These are phyloP conservation scores for Thera britannica DNA, from an alignment of 2,888 invertebrate genomes.

Conservation along the genomic window DNA sequence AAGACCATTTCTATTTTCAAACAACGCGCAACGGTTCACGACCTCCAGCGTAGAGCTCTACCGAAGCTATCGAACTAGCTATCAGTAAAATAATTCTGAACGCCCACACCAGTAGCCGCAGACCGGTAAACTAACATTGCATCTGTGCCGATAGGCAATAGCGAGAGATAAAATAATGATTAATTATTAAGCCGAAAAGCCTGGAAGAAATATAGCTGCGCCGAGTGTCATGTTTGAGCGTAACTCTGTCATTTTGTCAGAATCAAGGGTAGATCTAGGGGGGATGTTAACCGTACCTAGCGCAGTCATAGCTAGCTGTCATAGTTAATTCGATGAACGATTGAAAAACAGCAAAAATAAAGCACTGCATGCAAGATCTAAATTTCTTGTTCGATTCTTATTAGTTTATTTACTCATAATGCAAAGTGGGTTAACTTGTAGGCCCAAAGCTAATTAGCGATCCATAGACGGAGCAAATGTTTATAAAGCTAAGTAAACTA, in stretches of 20 bases:
- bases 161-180: slow-evolving; percentile 22
- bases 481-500: slow-evolving; percentile 5
- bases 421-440: not conserved
- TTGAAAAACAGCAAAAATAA: too few relatives aligned
- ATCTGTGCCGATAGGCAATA: not conserved
- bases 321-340: too few relatives aligned
- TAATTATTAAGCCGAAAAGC: not conserved
- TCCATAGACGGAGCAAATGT: slow-evolving; percentile 3
- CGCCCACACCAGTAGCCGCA: slow-evolving; percentile 9
- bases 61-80: slow-evolving; percentile 1
- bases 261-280: too few relatives aligned
- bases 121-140: not conserved
- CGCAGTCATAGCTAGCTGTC: too few relatives aligned
- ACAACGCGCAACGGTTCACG: not conserved
- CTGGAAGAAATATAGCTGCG: not conserved
- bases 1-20: not conserved
- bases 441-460: slow-evolving; percentile 1
- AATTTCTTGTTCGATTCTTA: too few relatives aligned
- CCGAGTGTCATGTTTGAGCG: not conserved
- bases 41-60: slow-evolving; percentile 3
- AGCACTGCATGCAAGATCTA: too few relatives aligned
- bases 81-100: slow-evolving; percentile 14
- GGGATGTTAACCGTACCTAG: too few relatives aligned
- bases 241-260: too few relatives aligned
- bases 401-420: not conserved